phyloP scores from a whole-genome alignment of 2,797 vertebrate species.

The Chaetodon trifasciatus region DNA sequence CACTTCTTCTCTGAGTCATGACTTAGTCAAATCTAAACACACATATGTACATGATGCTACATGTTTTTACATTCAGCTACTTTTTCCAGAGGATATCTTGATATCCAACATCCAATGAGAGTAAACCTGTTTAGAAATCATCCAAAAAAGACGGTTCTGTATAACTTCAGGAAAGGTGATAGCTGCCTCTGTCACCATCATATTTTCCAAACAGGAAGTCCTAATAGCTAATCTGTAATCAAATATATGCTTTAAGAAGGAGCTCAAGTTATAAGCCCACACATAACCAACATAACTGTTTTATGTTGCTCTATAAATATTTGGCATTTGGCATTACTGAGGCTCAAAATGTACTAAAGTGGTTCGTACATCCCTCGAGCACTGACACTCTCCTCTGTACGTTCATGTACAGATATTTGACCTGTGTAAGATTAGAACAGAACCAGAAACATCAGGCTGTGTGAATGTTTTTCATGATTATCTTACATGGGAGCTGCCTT shows the following conservation, averaged over 20 bases:
- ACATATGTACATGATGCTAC: no score
- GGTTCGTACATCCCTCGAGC: not conserved
- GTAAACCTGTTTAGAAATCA: no score
- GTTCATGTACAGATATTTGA: not conserved
- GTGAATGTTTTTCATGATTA: conserved; percentile 8
- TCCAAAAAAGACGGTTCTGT: no score
- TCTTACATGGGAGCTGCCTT: conserved; percentile 26
- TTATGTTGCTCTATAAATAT: not conserved
- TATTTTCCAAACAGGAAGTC: not conserved
- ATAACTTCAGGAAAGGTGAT: no score
- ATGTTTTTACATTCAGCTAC: not conserved
- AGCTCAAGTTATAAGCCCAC: not conserved
- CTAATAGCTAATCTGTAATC: not conserved
- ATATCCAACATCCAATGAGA: not conserved
- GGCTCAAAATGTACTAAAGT: not conserved
- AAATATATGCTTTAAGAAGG: not conserved
- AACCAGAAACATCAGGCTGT: not conserved
- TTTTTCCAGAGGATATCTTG: not conserved
- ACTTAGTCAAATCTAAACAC: not conserved
- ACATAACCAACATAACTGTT: not conserved
- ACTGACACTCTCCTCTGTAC: not conserved
- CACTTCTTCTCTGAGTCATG: not conserved
- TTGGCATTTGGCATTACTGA: not conserved
- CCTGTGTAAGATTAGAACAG: not conserved
- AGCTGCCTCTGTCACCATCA: no score